Evolutionary conservation across 2,113 vertebrate genomes (phyloP), one percentile per base, ranked within the genome.

Genomic region (Aegotheles bennettii): DNA sequence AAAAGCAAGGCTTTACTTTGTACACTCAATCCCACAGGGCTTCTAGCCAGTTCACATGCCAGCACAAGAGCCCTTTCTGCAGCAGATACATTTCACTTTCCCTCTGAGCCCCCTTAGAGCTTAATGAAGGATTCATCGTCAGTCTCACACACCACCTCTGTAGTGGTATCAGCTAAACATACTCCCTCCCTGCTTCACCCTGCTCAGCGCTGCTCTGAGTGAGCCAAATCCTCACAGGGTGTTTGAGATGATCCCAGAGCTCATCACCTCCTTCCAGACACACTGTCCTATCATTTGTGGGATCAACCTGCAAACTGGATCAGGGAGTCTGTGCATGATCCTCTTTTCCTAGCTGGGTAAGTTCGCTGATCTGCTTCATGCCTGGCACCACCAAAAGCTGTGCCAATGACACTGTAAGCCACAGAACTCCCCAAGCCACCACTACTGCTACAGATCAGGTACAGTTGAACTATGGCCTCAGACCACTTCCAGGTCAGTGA

Each of bases 141-240:
- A 16, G 3, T 5, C 61, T 40, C 64, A 43, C 25, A 1, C 1
- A 1, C 38, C 40, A 53, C 12, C 77, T 45, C 54, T 20, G n/a
- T 2, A 59, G 38, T 0, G 0, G 1, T 5, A 53, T 4, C 73
- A 81, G 47, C 54, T 16, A 15, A 75, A 40, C 15, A 1, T 0
- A 2, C 21, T 61, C 28, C 48, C 28, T 19, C 29, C 21, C 53
- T n/a, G 48, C 67, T 19, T 14, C 43, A 36, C 18, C 35, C 60
- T 6, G 1, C 38, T 59, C 77, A 71, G 45, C 35, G 70, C 47
- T 40, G 36, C 13, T 25, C n/a, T 17, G 31, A 57, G 25, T 1
- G 0, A 71, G 47, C 19, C 61, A 80, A 70, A 60, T 50, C 45
- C 53, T 71, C 56, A 24, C 3, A 43, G 20, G 51, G 47, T 56